phyloP scores from a whole-genome alignment of 2,113 vertebrate species.

The Hiodon tergisus region DNA sequence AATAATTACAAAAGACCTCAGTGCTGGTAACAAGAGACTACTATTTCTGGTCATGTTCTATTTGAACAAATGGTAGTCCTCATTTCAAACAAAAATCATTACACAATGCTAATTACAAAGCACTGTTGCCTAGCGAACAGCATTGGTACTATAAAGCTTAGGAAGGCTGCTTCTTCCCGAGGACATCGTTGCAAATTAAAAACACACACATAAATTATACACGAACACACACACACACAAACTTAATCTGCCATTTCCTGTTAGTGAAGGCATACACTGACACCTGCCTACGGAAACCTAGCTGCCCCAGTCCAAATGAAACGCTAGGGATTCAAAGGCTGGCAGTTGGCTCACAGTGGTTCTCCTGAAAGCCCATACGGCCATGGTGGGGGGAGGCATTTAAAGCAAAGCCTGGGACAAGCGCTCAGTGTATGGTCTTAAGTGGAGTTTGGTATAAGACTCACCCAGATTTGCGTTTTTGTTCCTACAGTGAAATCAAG shows the following conservation, averaged over 20 bases:
- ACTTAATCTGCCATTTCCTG: constrained; percentile 15
- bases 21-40: constrained; percentile 59
- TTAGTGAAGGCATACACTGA: constrained; percentile 12
- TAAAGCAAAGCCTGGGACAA: constrained; percentile 31
- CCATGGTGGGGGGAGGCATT: constrained; percentile 11
- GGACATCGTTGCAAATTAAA: constrained; percentile 36
- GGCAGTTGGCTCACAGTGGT: constrained; percentile 13
- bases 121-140: constrained; percentile 40
- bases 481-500: constrained; percentile 20
- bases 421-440: constrained; percentile 22
- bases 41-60: constrained; percentile 39
- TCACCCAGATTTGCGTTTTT: constrained; percentile 33
- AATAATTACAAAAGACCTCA: constrained; percentile 59
- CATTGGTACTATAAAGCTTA: constrained; percentile 53
- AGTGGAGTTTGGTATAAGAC: constrained; percentile 33
- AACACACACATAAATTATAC: constrained; percentile 14
- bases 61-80: constrained; percentile 33
- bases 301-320: constrained; percentile 28
- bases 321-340: constrained; percentile 18
- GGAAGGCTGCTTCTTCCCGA: constrained; percentile 44
- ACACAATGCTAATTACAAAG: constrained; percentile 38
- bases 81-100: constrained; percentile 22
- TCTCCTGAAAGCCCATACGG: constrained; percentile 24
- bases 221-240: constrained; percentile 15
- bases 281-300: constrained; percentile 27